phyloP scores from a whole-genome alignment of 2,113 vertebrate species.

The Pomatostomus ruficeps region DNA sequence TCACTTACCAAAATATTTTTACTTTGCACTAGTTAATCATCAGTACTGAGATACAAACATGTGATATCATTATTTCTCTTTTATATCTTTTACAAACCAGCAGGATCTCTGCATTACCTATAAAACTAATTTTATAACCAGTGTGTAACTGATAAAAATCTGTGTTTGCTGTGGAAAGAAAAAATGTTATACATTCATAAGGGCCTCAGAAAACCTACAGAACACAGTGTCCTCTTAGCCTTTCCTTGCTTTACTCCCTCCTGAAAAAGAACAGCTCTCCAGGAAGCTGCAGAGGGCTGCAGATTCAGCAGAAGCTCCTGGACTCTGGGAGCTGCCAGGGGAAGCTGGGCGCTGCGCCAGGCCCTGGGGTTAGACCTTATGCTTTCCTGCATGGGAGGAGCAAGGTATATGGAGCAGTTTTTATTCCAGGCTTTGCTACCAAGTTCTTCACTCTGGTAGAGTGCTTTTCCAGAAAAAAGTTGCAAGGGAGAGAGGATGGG shows the following conservation, averaged over 20 bases:
- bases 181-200: neutral
- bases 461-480: neutral
- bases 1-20: conserved; percentile 13
- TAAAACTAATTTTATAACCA: neutral
- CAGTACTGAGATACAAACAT: neutral
- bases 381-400: neutral
- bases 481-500: neutral
- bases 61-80: neutral
- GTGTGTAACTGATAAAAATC: neutral
- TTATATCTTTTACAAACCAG: neutral
- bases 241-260: neutral
- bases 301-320: neutral
- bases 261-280: neutral
- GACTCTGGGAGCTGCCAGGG: neutral
- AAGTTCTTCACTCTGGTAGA: neutral
- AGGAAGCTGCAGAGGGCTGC: neutral
- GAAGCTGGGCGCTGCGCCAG: neutral
- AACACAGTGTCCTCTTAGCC: neutral
- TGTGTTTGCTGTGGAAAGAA: neutral
- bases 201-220: neutral
- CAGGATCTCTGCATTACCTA: neutral
- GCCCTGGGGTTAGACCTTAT: neutral
- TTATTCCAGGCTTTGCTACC: neutral
- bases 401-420: neutral
- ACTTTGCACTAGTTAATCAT: neutral